These are phyloP conservation scores for Myathropa florea DNA, from an alignment of 2,888 invertebrate species.

Conservation along the genomic window DNA sequence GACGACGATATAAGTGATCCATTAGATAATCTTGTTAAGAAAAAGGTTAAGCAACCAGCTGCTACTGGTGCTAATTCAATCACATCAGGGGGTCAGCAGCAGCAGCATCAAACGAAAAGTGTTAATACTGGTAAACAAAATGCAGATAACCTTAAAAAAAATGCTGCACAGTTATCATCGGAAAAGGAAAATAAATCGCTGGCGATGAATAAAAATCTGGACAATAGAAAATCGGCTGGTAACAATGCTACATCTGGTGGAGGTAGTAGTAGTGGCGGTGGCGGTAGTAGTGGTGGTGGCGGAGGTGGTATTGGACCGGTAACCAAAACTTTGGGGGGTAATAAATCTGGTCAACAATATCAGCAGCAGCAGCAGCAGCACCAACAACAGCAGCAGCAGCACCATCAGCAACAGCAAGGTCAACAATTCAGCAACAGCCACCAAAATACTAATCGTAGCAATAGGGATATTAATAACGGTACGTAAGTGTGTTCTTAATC, in stretches of 20 bases:
- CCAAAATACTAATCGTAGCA: slow-evolving; percentile 43
- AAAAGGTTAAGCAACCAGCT: slow-evolving; percentile 76
- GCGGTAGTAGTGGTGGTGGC: slow-evolving; percentile 47
- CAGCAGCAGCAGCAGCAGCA: slow-evolving; percentile 35
- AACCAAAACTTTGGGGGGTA: slow-evolving; percentile 19
- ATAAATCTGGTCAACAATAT: slow-evolving; percentile 43
- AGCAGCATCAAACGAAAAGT: slow-evolving; percentile 21
- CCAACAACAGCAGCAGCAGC: slow-evolving; percentile 26
- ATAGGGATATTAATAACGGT: slow-evolving; percentile 52
- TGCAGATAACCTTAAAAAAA: slow-evolving; percentile 67
- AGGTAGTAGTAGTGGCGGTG: slow-evolving; percentile 71
- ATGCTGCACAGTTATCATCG: slow-evolving; percentile 70
- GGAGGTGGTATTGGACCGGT: slow-evolving; percentile 66
- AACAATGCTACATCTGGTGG: slow-evolving; percentile 42
- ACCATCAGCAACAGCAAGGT: slow-evolving; percentile 35
- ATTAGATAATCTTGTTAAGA: slow-evolving; percentile 80
- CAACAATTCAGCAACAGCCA: slow-evolving; percentile 45
- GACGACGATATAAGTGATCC: slow-evolving; percentile 80
- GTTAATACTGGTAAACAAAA: slow-evolving; percentile 69
- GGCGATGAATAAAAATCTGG: slow-evolving; percentile 78
- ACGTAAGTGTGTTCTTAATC: neutral
- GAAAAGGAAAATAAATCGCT: slow-evolving; percentile 80
- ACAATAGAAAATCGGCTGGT: slow-evolving; percentile 73
- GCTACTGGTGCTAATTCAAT: slow-evolving; percentile 66
- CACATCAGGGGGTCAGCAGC: slow-evolving; percentile 48